phyloP scores from a whole-genome alignment of 2,113 vertebrate genomes.

The Epinephelus fuscoguttatus region DNA sequence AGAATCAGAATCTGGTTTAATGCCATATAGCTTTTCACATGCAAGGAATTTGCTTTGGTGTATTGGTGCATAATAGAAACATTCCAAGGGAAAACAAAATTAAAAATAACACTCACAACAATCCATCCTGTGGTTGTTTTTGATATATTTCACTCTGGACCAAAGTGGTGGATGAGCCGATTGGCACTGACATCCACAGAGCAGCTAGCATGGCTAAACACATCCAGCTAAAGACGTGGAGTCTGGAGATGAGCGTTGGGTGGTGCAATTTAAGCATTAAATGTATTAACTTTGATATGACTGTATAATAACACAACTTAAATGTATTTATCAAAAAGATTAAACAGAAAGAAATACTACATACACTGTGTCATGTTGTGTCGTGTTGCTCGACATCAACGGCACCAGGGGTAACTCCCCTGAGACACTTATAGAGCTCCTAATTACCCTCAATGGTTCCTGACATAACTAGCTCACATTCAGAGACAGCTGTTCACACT shows the following conservation, averaged over 20 bases:
- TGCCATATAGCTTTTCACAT: too few species aligned
- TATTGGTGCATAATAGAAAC: too few species aligned
- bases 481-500: conserved; percentile 24
- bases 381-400: not conserved
- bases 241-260: not conserved
- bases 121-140: not conserved
- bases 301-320: not conserved
- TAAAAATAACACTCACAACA: not conserved
- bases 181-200: not conserved
- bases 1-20: too few species aligned
- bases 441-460: not conserved
- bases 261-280: not conserved
- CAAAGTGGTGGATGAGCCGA: not conserved
- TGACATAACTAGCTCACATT: conserved; percentile 25
- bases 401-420: not conserved
- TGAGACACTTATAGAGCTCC: not conserved
- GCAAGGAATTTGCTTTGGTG: too few species aligned
- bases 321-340: not conserved
- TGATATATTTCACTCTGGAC: not conserved
- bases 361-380: not conserved
- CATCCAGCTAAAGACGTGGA: not conserved
- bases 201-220: not conserved
- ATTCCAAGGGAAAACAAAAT: too few species aligned
- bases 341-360: not conserved
- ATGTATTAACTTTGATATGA: not conserved